Conservation (phyloP, 2,888 invertebrate species). For the Dioctria linearis region DNA sequence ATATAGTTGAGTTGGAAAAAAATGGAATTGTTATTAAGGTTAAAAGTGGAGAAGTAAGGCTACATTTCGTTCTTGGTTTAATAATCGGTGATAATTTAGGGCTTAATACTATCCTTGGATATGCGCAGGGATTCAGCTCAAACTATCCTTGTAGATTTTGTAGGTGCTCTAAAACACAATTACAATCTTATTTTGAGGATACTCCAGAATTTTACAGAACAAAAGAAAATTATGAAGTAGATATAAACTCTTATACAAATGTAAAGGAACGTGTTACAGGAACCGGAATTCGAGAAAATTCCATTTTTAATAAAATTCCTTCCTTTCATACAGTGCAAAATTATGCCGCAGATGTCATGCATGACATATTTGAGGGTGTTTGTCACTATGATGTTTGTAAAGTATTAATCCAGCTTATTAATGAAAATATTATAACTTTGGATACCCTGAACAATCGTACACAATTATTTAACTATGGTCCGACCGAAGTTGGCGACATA, state of each 20-base stretch:
- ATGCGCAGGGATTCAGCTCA: conserved; percentile 55
- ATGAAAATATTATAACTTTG: conserved; percentile 51
- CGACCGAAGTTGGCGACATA: conserved; percentile 48
- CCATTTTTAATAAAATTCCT: conserved; percentile 38
- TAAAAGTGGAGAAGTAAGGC: background rate
- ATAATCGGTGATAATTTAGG: conserved; percentile 59
- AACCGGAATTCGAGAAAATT: conserved; percentile 55
- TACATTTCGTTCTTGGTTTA: conserved; percentile 56
- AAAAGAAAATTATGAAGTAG: conserved; percentile 53
- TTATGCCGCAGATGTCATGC: conserved; percentile 55
- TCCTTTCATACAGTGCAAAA: no score
- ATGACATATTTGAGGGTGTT: conserved; percentile 57
- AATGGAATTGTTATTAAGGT: conserved; percentile 28
- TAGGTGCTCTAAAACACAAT: conserved; percentile 45
- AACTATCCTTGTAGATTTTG: conserved; percentile 56
- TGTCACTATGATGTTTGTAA: conserved; percentile 57
- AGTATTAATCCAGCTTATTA: conserved; percentile 53
- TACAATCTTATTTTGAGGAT: conserved; percentile 50
- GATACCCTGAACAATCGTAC: conserved; percentile 23
- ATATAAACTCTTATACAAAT: conserved; percentile 22
- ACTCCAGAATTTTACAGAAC: conserved; percentile 42
- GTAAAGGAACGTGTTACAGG: conserved; percentile 46
- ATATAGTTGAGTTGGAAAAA: conserved; percentile 18
- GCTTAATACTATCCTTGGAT: conserved; percentile 57
- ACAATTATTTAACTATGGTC: conserved; percentile 37